These are phyloP conservation scores for Perodicticus potto DNA, from an alignment of 2,797 vertebrate species.

Conservation along the genomic window DNA sequence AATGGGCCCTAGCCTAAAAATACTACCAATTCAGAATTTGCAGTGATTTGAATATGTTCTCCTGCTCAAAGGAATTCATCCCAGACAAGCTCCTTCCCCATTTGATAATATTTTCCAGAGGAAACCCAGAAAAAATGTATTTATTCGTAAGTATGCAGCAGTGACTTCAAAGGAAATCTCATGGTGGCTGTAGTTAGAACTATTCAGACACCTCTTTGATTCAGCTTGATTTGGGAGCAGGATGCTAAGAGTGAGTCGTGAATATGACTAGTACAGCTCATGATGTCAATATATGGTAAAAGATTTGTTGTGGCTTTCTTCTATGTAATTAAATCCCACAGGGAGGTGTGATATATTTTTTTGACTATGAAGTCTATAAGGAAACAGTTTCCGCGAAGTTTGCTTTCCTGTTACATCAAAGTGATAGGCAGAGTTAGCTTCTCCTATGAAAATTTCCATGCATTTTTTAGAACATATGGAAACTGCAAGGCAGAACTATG, in stretches of 20 bases:
- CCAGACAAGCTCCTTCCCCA: slow-evolving; percentile 39
- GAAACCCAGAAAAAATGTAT: slow-evolving; percentile 21
- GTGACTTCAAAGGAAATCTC: slow-evolving; percentile 53
- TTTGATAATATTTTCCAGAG: slow-evolving; percentile 67
- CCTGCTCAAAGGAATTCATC: slow-evolving; percentile 45
- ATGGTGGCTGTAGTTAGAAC: slow-evolving; percentile 14
- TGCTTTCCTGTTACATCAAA: slow-evolving; percentile 59
- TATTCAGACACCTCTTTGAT: slow-evolving; percentile 54
- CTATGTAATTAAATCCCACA: slow-evolving; percentile 7
- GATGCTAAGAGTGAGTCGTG: background rate
- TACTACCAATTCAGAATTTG: slow-evolving; percentile 49
- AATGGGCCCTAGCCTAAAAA: slow-evolving; percentile 35
- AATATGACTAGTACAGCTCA: background rate
- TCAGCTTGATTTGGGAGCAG: slow-evolving; percentile 13
- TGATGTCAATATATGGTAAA: background rate
- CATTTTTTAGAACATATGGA: slow-evolving; percentile 50
- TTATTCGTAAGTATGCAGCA: slow-evolving; percentile 60
- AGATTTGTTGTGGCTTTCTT: slow-evolving; percentile 13
- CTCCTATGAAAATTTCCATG: background rate
- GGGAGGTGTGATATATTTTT: slow-evolving; percentile 21
- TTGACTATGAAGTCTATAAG: slow-evolving; percentile 30
- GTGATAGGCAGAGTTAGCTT: slow-evolving; percentile 17
- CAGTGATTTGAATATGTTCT: slow-evolving; percentile 47
- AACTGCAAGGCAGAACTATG: slow-evolving; percentile 45
- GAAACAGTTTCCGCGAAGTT: slow-evolving; percentile 40